A percentile compares a stretch with the other conserved stretches of the same genome.
phyloP scores from a whole-genome alignment of 1,140 invertebrate species.

The Hydropsyche tenuis region DNA sequence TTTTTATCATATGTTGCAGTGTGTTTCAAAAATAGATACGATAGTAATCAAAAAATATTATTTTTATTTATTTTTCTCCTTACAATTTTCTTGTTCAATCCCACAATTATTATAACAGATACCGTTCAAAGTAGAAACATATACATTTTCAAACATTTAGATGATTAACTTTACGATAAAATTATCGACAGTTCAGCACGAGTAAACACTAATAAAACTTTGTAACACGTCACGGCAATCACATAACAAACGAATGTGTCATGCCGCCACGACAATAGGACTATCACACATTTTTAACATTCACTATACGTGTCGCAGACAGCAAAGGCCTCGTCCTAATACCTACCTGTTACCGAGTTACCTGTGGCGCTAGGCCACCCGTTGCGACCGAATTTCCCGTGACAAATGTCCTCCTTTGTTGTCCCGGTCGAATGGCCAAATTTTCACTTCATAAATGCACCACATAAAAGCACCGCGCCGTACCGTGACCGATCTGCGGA shows the following conservation, averaged over 20 bases:
- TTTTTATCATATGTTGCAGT: not conserved
- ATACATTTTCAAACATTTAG: no score
- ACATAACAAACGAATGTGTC: slow-evolving; percentile 30
- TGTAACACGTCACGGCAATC: no score
- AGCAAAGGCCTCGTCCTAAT: not conserved
- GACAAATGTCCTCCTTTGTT: slow-evolving; percentile 23
- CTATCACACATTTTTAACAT: slow-evolving; percentile 10
- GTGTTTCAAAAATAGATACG: not conserved
- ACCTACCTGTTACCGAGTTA: slow-evolving; percentile 20
- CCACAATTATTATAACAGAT: no score
- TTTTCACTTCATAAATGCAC: slow-evolving; percentile 33
- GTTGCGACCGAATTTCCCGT: slow-evolving; percentile 26
- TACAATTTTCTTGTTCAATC: no score
- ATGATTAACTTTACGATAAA: no score
- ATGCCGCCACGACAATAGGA: slow-evolving; percentile 29
- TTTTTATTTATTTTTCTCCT: no score
- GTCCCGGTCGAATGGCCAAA: slow-evolving; percentile 24
- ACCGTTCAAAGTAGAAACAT: no score
- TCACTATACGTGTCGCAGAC: not conserved
- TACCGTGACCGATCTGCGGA: not conserved
- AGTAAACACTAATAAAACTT: no score
- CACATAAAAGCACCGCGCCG: not conserved
- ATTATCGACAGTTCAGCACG: no score
- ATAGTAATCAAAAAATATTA: no score
- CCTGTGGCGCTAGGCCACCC: slow-evolving; percentile 38